Evolutionary conservation across 2,113 vertebrate genomes (phyloP).

Genomic region (Pholis gunnellus): DNA sequence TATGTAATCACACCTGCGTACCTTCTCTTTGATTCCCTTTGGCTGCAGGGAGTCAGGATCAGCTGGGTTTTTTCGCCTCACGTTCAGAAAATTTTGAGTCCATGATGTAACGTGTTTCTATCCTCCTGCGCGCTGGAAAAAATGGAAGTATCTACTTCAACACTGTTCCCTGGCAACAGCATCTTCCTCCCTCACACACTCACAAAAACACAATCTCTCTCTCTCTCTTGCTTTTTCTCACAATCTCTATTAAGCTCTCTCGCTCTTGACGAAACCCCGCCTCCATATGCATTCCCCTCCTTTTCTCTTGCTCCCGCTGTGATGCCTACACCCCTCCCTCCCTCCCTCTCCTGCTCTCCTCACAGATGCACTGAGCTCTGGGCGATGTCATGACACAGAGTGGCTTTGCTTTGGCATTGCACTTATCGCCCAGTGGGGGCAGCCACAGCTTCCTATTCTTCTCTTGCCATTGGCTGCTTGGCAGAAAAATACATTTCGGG

Average conservation of each 20-base stretch:
- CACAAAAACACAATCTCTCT: not conserved
- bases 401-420: conserved; percentile 23
- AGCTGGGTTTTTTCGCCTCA: conserved; percentile 33
- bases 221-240: conserved; percentile 47
- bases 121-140: conserved; percentile 20
- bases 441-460: conserved; percentile 27
- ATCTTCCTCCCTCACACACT: conserved; percentile 62
- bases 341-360: not conserved
- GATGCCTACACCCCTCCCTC: conserved; percentile 8
- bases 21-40: conserved; percentile 50
- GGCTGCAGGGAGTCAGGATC: conserved; percentile 23
- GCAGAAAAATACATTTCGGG: conserved; percentile 35
- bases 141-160: conserved; percentile 40
- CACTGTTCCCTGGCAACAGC: conserved; percentile 85
- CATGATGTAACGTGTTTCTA: conserved; percentile 16
- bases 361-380: conserved; percentile 69
- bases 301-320: conserved; percentile 36
- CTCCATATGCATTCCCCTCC: conserved; percentile 48
- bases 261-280: conserved; percentile 60
- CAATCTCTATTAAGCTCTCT: conserved; percentile 60
- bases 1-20: conserved; percentile 74
- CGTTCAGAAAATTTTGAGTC: conserved; percentile 32
- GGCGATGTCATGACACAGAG: conserved; percentile 39
- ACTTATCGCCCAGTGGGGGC: conserved; percentile 36
- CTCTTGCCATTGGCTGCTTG: conserved; percentile 38